Evolutionary conservation across 2,888 invertebrate genomes (phyloP).

Genomic region (Nipponacmea schrenckii): DNA sequence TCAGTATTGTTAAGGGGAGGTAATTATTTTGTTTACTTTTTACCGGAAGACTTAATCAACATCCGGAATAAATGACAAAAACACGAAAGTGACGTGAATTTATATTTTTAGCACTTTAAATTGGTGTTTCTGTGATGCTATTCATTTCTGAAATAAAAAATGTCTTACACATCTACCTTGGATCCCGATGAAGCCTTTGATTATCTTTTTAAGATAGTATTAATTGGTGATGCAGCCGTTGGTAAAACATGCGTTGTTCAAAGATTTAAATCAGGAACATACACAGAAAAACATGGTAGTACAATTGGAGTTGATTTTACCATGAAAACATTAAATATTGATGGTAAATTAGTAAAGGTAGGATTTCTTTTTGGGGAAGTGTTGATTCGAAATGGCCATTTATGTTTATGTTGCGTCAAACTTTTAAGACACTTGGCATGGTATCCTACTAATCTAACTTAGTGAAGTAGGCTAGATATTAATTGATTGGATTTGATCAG

Average conservation of each 20-base stretch:
- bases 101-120: not conserved
- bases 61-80: conserved; percentile 1
- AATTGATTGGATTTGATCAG: no score
- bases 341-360: conserved; percentile 95
- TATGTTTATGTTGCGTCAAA: no score
- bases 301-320: conserved; percentile 98
- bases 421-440: no score
- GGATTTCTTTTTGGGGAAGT: not conserved
- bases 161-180: conserved; percentile 51
- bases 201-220: conserved; percentile 93
- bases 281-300: conserved; percentile 90
- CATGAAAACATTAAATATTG: conserved; percentile 94
- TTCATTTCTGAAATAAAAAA: conserved; percentile 18
- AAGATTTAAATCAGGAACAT: conserved; percentile 93
- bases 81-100: not conserved
- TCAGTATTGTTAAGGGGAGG: not conserved
- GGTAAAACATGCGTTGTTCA: conserved; percentile 95
- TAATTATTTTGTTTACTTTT: not conserved
- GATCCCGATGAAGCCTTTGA: conserved; percentile 77
- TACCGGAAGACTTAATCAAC: not conserved
- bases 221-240: conserved; percentile 78
- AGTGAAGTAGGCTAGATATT: no score
- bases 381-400: no score
- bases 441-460: no score
- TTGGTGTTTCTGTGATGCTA: not conserved